phyloP scores from a whole-genome alignment of 30 jellyfish, hydroid and myxozoan genomes.

The Turritopsis dohrnii region DNA sequence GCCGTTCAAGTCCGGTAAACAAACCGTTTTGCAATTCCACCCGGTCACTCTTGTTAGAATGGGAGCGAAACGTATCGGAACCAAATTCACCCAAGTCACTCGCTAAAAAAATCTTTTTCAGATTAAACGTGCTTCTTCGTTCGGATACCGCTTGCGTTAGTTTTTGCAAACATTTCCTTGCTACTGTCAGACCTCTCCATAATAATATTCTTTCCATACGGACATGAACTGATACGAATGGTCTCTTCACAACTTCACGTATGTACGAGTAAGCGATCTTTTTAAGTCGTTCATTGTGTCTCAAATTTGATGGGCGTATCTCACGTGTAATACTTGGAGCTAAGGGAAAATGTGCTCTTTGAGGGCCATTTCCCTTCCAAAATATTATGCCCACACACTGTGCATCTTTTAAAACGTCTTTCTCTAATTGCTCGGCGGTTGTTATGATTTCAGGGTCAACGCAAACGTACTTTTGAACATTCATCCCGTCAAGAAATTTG shows the following conservation, averaged over 20 bases:
- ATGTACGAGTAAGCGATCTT: constrained; percentile 61
- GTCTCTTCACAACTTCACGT: constrained; percentile 33
- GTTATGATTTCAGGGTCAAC: constrained; percentile 80
- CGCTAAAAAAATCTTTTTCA: constrained; percentile 55
- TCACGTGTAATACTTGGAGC: constrained; percentile 42
- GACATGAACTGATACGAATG: constrained; percentile 75
- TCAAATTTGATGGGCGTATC: constrained; percentile 63
- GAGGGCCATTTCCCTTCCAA: constrained; percentile 86
- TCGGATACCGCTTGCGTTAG: constrained; percentile 32
- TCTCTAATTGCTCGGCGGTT: constrained; percentile 63
- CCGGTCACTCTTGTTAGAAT: constrained; percentile 45
- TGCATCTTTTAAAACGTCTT: constrained; percentile 42
- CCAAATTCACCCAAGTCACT: constrained; percentile 79
- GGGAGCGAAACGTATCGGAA: constrained; percentile 66
- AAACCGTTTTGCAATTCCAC: neutral
- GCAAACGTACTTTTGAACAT: constrained; percentile 58
- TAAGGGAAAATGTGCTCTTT: constrained; percentile 73
- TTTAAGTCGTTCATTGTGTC: constrained; percentile 42
- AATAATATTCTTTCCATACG: constrained; percentile 75
- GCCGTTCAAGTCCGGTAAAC: constrained; percentile 15
- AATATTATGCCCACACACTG: constrained; percentile 70
- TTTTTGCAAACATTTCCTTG: constrained; percentile 42
- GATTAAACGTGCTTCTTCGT: constrained; percentile 25
- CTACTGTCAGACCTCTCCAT: constrained; percentile 50
- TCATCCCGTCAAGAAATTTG: constrained; percentile 40